phyloP scores from a whole-genome alignment of 1,140 invertebrate species.

The Triops cancriformis region DNA sequence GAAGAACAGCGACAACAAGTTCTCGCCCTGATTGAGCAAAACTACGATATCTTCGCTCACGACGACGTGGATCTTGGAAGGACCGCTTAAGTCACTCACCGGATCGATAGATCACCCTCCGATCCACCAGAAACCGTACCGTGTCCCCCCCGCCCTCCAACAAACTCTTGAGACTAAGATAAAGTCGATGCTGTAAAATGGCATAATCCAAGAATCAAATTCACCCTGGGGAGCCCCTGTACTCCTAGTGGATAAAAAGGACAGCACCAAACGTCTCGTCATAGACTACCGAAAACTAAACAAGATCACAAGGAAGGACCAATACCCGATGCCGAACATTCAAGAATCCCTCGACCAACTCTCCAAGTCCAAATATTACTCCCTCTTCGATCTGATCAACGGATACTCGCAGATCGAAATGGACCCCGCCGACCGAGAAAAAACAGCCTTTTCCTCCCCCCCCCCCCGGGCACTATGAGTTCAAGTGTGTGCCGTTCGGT shows the following conservation, averaged over 20 bases:
- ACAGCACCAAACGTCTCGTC: conserved; percentile 35
- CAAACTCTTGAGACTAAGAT: conserved; percentile 27
- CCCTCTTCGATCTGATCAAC: conserved; percentile 39
- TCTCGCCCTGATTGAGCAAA: too few relatives aligned
- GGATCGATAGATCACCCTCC: too few relatives aligned
- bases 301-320: conserved; percentile 37
- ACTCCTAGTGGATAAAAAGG: conserved; percentile 8
- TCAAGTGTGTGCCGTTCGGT: too few relatives aligned
- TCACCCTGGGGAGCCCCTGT: not conserved
- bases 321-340: conserved; percentile 43
- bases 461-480: conserved; percentile 34
- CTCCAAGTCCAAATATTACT: conserved; percentile 36
- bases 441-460: conserved; percentile 32
- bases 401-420: conserved; percentile 36
- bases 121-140: not conserved
- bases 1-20: too few relatives aligned
- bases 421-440: conserved; percentile 27
- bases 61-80: too few relatives aligned
- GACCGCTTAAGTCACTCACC: too few relatives aligned
- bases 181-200: conserved; percentile 28
- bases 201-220: not conserved
- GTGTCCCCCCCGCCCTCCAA: not conserved
- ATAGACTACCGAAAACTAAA: conserved; percentile 41
- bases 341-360: conserved; percentile 39
- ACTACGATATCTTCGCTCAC: too few relatives aligned